These are phyloP conservation scores for Phymastichus coffea DNA, from an alignment of 1,140 invertebrate species.

Conservation along the genomic window DNA sequence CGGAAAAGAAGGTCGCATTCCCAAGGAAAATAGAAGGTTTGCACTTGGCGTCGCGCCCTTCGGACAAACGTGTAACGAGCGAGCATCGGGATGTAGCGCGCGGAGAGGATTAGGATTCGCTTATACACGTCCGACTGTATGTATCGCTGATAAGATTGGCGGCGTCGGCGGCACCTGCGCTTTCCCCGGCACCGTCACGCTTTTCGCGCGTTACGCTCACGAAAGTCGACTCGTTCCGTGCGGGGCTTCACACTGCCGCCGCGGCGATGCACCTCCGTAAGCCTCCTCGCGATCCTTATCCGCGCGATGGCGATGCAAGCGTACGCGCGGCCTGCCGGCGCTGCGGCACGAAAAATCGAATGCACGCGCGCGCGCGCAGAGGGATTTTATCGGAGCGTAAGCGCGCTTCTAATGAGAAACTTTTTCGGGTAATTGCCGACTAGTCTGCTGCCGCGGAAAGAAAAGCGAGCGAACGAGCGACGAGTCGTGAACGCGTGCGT, in stretches of 20 bases:
- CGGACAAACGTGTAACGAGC: background rate
- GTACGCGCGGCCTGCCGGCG: conserved; percentile 3
- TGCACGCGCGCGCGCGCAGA: too few relatives aligned
- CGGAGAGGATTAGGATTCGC: too few relatives aligned
- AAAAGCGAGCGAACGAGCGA: background rate
- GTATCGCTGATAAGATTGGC: conserved; percentile 39
- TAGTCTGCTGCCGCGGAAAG: conserved; percentile 1
- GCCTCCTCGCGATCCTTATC: conserved; percentile 25
- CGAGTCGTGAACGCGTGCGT: background rate
- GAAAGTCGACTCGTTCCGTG: conserved; percentile 32
- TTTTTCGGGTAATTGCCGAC: conserved; percentile 24
- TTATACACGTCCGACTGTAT: too few relatives aligned
- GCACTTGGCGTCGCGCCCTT: background rate
- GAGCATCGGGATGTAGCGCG: conserved; percentile 10
- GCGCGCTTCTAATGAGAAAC: conserved; percentile 25
- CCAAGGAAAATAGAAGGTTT: too few relatives aligned
- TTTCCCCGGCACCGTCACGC: conserved; percentile 56
- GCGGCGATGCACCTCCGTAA: conserved; percentile 6
- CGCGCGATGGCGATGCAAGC: conserved; percentile 28
- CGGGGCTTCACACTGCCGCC: background rate
- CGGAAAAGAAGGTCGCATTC: too few relatives aligned
- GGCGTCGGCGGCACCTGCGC: conserved; percentile 38
- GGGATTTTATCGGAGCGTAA: background rate
- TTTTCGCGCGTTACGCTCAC: conserved; percentile 52
- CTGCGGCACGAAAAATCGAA: conserved; percentile 39